These are phyloP conservation scores for Chamaetylas fuelleborni DNA, from an alignment of 2,113 vertebrate species.

Conservation along the genomic window DNA sequence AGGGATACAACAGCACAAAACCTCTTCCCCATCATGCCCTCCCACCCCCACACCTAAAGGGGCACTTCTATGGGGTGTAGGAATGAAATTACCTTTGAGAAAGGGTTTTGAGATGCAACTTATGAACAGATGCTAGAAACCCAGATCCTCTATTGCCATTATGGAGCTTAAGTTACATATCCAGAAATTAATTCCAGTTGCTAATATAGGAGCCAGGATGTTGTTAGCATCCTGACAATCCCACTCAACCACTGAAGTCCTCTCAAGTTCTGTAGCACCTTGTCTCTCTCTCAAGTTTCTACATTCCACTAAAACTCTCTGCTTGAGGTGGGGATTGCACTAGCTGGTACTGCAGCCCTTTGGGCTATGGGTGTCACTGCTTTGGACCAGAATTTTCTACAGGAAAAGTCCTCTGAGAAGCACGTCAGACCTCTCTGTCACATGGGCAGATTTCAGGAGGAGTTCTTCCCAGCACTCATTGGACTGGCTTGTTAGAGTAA, in stretches of 20 bases:
- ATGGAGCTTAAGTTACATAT: not conserved
- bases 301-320: not conserved
- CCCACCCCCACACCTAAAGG: not conserved
- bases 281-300: not conserved
- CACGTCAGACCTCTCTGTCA: not conserved
- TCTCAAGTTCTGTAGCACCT: not conserved
- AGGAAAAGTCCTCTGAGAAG: not conserved
- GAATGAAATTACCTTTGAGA: not conserved
- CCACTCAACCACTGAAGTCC: not conserved
- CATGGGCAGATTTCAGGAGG: not conserved
- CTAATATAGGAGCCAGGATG: not conserved
- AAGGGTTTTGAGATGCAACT: not conserved
- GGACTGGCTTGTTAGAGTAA: not conserved
- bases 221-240: not conserved
- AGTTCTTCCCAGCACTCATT: not conserved
- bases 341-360: not conserved
- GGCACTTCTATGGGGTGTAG: not conserved
- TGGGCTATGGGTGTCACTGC: not conserved
- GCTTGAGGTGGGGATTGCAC: not conserved
- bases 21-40: not conserved
- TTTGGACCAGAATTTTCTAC: not conserved
- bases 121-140: not conserved
- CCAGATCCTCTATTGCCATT: not conserved
- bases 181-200: slow-evolving; percentile 25
- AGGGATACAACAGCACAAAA: not conserved